Conservation (phyloP, 2,113 vertebrate species). For the Heterocephalus glaber region DNA sequence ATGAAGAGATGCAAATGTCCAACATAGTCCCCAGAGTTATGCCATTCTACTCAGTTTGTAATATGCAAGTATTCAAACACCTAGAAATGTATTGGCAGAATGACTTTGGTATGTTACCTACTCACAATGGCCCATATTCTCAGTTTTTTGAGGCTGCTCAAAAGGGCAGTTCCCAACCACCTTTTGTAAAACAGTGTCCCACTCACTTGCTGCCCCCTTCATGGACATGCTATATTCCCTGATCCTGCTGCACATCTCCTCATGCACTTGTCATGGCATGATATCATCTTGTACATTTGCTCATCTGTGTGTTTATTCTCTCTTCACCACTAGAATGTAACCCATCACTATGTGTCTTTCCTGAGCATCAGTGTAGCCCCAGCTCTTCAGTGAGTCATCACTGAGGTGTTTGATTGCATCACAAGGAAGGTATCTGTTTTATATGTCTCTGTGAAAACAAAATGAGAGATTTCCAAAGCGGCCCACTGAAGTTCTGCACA, state of each 20-base stretch:
- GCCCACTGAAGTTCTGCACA: neutral
- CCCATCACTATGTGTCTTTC: accelerated
- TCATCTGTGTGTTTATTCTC: no score
- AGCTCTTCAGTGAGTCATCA: accelerated
- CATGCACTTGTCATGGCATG: accelerated
- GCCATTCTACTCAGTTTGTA: neutral
- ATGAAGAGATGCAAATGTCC: neutral
- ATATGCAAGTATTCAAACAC: no score
- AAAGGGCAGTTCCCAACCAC: neutral
- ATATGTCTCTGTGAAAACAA: neutral
- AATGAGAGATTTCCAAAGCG: neutral
- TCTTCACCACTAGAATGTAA: neutral
- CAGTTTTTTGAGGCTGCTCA: neutral
- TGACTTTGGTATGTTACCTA: no score
- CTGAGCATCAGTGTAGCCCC: no score
- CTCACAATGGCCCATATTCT: neutral
- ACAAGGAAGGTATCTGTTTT: neutral
- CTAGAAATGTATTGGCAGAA: accelerated
- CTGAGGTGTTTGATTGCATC: no score
- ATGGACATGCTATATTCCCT: no score
- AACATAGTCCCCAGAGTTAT: neutral
- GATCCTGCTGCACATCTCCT: neutral
- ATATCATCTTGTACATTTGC: accelerated
- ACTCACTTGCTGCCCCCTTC: accelerated
- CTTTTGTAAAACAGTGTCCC: neutral